Conservation (phyloP, 1,140 invertebrate species). For the Bursaphelenchus mucronatus region DNA sequence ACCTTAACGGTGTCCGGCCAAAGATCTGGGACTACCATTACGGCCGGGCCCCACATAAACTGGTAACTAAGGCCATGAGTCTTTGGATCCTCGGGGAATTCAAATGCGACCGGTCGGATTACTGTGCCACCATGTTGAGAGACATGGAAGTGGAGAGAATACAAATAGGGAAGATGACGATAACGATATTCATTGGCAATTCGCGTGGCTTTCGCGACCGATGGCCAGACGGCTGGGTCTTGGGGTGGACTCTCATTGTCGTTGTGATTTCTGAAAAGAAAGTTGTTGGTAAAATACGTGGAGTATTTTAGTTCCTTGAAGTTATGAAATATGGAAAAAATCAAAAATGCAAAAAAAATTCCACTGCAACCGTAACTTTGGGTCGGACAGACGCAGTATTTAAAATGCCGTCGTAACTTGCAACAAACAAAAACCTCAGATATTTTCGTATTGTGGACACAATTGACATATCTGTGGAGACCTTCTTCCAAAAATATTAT, state of each 20-base stretch:
- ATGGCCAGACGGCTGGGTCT: slow-evolving; percentile 54
- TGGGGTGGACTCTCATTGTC: slow-evolving; percentile 35
- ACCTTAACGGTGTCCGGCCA: background rate
- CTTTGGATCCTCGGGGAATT: slow-evolving; percentile 42
- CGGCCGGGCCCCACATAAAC: slow-evolving; percentile 50
- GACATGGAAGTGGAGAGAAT: slow-evolving; percentile 46
- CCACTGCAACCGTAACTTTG: too few relatives aligned
- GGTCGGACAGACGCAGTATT: too few relatives aligned
- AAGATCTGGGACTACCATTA: slow-evolving; percentile 36
- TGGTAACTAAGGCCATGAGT: slow-evolving; percentile 39
- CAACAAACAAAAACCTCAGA: too few relatives aligned
- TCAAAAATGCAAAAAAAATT: too few relatives aligned
- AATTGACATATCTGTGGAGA: too few relatives aligned
- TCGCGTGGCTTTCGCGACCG: slow-evolving; percentile 54
- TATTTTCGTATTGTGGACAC: too few relatives aligned
- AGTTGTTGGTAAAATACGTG: background rate
- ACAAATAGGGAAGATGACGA: slow-evolving; percentile 56
- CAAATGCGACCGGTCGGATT: slow-evolving; percentile 54
- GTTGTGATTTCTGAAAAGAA: slow-evolving; percentile 52
- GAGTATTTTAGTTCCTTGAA: too few relatives aligned
- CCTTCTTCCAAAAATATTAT: too few relatives aligned
- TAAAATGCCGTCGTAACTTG: too few relatives aligned
- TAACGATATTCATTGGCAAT: slow-evolving; percentile 56
- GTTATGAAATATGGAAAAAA: too few relatives aligned
- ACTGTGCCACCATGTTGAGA: slow-evolving; percentile 50